A percentile compares a stretch with the other conserved stretches of the same genome.
phyloP scores from a whole-genome alignment of 2,888 invertebrate genomes.

The Xylocampa areola region DNA sequence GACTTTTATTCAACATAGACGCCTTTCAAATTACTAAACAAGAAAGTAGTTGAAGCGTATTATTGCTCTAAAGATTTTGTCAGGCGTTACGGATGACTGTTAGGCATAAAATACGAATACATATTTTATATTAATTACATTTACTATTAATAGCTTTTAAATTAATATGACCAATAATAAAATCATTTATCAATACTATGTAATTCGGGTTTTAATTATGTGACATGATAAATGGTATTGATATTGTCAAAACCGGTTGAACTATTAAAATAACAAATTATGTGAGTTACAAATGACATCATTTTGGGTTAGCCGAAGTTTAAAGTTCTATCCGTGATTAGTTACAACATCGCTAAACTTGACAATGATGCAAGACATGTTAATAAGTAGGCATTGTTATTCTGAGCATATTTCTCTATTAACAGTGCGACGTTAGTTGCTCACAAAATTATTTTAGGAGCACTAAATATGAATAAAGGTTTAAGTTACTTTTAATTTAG shows the following conservation, averaged over 20 bases:
- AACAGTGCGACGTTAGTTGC: slow-evolving; percentile 29
- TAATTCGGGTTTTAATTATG: not conserved
- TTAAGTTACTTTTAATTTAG: slow-evolving; percentile 1
- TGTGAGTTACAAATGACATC: slow-evolving; percentile 46
- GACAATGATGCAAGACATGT: slow-evolving; percentile 34
- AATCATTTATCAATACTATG: not conserved
- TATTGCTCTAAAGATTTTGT: slow-evolving; percentile 27
- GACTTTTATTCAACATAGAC: slow-evolving; percentile 1
- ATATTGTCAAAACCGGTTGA: slow-evolving; percentile 48
- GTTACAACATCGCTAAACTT: slow-evolving; percentile 37
- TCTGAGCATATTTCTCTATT: slow-evolving; percentile 27
- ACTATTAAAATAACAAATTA: slow-evolving; percentile 33
- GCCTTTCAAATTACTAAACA: slow-evolving; percentile 24
- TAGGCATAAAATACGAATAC: not conserved
- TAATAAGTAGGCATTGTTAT: slow-evolving; percentile 34
- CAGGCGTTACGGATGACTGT: slow-evolving; percentile 30
- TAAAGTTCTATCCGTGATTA: slow-evolving; percentile 34
- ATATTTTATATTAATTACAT: not conserved
- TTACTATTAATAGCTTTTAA: not conserved
- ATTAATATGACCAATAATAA: slow-evolving; percentile 1
- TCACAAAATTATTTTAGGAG: slow-evolving; percentile 24
- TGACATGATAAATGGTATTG: slow-evolving; percentile 31
- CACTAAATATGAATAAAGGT: not conserved
- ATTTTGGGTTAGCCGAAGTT: slow-evolving; percentile 48
- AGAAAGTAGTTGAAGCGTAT: slow-evolving; percentile 6